A percentile compares a stretch with the other conserved stretches of the same genome.
Conservation (phyloP, 2,113 vertebrate genomes). For the Anser cygnoides region DNA sequence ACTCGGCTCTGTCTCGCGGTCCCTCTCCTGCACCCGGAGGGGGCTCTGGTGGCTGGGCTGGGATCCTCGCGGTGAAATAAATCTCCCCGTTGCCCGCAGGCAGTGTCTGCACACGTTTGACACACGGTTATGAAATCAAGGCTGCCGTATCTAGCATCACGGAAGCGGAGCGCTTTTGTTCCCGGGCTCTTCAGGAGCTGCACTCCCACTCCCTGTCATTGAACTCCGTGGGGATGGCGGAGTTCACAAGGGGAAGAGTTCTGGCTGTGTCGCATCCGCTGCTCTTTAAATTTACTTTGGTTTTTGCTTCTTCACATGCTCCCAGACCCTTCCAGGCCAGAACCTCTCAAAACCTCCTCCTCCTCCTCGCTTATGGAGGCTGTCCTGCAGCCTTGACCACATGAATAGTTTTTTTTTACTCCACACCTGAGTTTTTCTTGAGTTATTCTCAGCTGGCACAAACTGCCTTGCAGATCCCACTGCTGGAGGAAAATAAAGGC, state of each 20-base stretch:
- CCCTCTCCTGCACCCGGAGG: rapidly evolving
- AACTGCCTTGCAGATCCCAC: background rate
- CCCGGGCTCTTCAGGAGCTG: background rate
- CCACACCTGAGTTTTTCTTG: background rate
- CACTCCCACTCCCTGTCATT: rapidly evolving
- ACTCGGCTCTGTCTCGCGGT: background rate
- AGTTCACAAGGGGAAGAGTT: background rate
- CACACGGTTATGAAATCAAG: background rate
- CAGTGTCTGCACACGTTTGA: background rate
- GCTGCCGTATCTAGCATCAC: background rate
- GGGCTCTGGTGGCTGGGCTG: background rate
- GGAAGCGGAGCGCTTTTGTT: background rate
- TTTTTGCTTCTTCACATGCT: rapidly evolving
- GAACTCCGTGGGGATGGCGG: background rate
- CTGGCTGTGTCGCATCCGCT: background rate
- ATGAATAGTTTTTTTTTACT: background rate
- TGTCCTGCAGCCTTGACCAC: background rate
- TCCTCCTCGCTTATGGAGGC: background rate
- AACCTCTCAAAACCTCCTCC: background rate
- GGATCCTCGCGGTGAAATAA: background rate
- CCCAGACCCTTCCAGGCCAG: too few species aligned
- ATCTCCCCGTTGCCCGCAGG: background rate
- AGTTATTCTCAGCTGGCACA: background rate
- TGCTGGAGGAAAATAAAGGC: background rate
- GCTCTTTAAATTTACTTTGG: background rate